A percentile compares a stretch with the other conserved stretches of the same genome.
Conservation (phyloP, 2,888 invertebrate genomes). For the Corythucha ciliata region DNA sequence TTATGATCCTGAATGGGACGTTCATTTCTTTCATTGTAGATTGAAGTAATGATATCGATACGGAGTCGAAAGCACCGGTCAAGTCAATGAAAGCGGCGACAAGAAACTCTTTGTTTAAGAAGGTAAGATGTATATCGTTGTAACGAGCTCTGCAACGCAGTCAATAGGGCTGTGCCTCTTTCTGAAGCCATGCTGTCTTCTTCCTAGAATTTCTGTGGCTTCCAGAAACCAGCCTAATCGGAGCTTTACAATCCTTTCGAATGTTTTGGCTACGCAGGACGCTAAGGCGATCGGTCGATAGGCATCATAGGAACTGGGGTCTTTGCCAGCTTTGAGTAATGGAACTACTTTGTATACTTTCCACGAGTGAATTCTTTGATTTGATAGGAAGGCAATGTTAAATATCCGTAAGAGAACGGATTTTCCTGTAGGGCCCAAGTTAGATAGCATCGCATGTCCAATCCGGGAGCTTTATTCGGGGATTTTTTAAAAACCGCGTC, state of each 20-base stretch:
- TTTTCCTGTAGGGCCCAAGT: slow-evolving; percentile 1
- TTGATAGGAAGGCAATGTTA: slow-evolving; percentile 15
- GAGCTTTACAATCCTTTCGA: slow-evolving; percentile 27
- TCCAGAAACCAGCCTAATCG: slow-evolving; percentile 29
- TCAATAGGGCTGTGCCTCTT: too few relatives aligned
- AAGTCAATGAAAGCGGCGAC: background rate
- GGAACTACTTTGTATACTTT: slow-evolving; percentile 25
- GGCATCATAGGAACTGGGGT: slow-evolving; percentile 11
- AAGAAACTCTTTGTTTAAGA: background rate
- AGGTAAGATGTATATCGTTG: slow-evolving; percentile 8
- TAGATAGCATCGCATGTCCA: slow-evolving; percentile 6
- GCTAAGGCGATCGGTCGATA: slow-evolving; percentile 30
- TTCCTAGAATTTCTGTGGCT: slow-evolving; percentile 12
- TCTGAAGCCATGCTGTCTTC: slow-evolving; percentile 28
- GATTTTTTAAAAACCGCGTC: background rate
- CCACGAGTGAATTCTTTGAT: slow-evolving; percentile 25
- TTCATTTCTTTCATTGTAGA: too few relatives aligned
- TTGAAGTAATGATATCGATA: background rate
- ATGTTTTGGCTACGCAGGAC: slow-evolving; percentile 26
- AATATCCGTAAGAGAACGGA: slow-evolving; percentile 3
- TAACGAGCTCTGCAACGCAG: too few relatives aligned
- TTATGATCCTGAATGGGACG: too few relatives aligned
- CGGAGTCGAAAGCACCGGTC: background rate
- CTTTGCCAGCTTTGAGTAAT: slow-evolving; percentile 25
- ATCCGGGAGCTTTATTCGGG: background rate